Evolutionary conservation across 2,797 vertebrate species (phyloP).

Genomic region (Oreortyx pictus): DNA sequence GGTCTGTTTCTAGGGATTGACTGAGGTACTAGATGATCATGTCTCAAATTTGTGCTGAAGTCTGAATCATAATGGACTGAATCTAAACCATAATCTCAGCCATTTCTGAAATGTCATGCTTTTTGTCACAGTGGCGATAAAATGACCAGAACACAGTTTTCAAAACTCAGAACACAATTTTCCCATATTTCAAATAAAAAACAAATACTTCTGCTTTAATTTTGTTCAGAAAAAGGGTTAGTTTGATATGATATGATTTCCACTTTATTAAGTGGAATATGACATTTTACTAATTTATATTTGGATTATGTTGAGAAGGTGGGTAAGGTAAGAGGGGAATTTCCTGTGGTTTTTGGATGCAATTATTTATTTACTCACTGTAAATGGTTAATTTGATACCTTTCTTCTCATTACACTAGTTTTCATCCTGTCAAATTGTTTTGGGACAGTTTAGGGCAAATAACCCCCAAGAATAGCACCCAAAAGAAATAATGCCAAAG

Average conservation of each 20-base stretch:
- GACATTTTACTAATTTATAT: neutral
- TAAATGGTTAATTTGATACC: neutral
- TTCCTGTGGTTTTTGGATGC: neutral
- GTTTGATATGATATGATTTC: neutral
- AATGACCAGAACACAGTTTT: neutral
- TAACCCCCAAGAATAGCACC: too few relatives aligned
- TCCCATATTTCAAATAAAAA: neutral
- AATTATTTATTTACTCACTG: too few relatives aligned
- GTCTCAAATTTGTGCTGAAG: neutral
- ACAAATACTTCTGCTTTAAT: neutral
- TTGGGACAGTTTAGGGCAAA: too few relatives aligned
- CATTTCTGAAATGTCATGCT: fast-evolving
- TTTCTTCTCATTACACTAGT: neutral
- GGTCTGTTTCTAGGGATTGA: neutral
- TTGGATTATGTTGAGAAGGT: neutral
- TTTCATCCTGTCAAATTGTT: neutral
- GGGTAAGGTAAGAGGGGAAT: neutral
- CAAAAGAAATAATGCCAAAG: too few relatives aligned
- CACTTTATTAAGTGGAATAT: neutral
- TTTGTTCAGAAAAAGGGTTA: neutral
- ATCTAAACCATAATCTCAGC: neutral
- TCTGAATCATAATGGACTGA: neutral
- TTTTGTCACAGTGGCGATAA: neutral
- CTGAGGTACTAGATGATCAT: neutral
- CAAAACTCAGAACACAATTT: neutral